Percentiles rank a stretch among this genome's conserved stretches.
Evolutionary conservation across 1,140 invertebrate genomes (phyloP).

Genomic region (Papilio aristodemus): DNA sequence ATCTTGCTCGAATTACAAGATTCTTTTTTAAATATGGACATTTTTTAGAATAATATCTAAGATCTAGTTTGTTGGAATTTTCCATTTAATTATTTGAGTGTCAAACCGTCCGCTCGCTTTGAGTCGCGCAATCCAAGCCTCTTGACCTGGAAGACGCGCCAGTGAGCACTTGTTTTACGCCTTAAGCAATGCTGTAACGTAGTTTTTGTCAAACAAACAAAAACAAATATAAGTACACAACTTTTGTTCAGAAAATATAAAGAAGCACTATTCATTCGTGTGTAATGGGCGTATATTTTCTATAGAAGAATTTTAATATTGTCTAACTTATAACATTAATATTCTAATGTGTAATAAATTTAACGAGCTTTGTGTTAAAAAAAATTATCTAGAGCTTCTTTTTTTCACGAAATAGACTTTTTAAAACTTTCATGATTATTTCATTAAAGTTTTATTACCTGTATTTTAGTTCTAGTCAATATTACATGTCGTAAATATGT

Average conservation of each 20-base stretch:
- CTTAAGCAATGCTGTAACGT: constrained; percentile 13
- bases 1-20: too few relatives aligned
- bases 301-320: background rate
- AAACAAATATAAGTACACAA: constrained; percentile 3
- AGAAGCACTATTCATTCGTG: background rate
- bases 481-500: background rate
- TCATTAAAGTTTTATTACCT: background rate
- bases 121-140: constrained; percentile 1
- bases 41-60: background rate
- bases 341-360: too few relatives aligned
- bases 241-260: constrained; percentile 14
- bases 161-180: background rate
- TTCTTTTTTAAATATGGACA: too few relatives aligned
- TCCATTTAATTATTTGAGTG: constrained; percentile 11
- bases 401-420: too few relatives aligned
- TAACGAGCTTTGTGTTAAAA: background rate
- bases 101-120: constrained; percentile 4
- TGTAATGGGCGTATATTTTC: background rate
- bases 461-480: background rate
- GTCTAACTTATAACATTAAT: background rate
- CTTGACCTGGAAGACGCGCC: constrained; percentile 1
- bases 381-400: background rate
- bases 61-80: background rate
- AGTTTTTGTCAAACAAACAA: constrained; percentile 18
- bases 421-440: background rate